These are phyloP conservation scores for Rhea americana DNA, from an alignment of 2,113 vertebrate species.

Conservation along the genomic window DNA sequence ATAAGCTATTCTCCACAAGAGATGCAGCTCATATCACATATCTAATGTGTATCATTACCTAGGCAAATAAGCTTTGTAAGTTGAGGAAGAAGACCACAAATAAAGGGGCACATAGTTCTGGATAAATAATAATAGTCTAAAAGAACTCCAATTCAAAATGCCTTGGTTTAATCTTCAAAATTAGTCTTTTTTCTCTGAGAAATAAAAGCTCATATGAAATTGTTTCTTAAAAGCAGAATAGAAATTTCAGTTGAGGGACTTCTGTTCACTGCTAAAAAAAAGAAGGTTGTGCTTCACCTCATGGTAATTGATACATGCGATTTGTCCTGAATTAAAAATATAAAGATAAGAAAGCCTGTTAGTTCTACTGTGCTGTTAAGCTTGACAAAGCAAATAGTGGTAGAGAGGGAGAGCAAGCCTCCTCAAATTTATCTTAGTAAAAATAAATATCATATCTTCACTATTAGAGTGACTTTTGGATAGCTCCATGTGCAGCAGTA, in stretches of 20 bases:
- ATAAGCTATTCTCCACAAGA: background rate
- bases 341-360: background rate
- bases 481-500: background rate
- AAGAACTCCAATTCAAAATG: background rate
- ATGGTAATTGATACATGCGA: background rate
- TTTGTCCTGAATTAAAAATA: constrained; percentile 6
- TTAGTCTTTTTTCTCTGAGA: background rate
- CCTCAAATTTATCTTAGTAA: background rate
- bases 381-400: background rate
- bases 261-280: background rate
- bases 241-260: background rate
- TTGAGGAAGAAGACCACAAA: background rate
- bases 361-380: background rate
- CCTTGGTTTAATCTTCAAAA: background rate
- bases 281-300: background rate
- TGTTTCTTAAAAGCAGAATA: background rate
- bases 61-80: background rate
- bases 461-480: background rate
- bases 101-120: background rate
- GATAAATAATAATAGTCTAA: background rate
- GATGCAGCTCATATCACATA: fast-evolving
- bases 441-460: background rate
- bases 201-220: background rate
- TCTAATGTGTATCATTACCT: background rate
- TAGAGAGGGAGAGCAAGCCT: background rate